These are phyloP conservation scores for Chloropsis cyanopogon DNA, from an alignment of 2,113 vertebrate species.

Conservation along the genomic window DNA sequence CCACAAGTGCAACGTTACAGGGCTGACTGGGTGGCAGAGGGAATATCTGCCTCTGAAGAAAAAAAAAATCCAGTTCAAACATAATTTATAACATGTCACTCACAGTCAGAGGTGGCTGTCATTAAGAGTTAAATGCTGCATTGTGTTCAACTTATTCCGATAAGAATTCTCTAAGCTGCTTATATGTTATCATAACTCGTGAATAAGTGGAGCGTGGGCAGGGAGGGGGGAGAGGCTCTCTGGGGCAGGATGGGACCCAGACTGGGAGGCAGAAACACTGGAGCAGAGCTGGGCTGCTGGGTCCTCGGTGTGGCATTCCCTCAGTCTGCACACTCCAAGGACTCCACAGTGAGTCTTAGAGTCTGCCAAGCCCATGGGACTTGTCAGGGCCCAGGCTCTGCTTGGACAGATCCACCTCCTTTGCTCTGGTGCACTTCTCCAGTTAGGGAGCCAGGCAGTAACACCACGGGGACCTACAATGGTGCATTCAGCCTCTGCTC, in stretches of 20 bases:
- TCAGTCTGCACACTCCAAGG: neutral
- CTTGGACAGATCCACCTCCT: neutral
- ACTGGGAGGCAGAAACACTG: neutral
- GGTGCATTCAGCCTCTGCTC: neutral
- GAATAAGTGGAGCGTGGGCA: neutral
- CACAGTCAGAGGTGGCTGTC: conserved; percentile 66
- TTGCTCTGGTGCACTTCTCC: neutral
- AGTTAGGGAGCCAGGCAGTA: neutral
- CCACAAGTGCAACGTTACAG: conserved; percentile 68
- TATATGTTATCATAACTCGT: conserved; percentile 58
- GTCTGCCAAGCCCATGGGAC: neutral
- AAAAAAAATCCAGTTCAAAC: conserved; percentile 58
- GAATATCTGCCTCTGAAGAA: conserved; percentile 41
- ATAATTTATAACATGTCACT: conserved; percentile 70
- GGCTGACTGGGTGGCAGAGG: conserved; percentile 67
- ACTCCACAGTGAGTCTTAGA: neutral
- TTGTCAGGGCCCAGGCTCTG: neutral
- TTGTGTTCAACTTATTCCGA: conserved; percentile 43
- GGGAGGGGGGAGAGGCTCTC: neutral
- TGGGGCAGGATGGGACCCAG: neutral
- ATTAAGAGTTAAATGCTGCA: conserved; percentile 60
- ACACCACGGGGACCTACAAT: neutral
- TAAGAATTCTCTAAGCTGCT: conserved; percentile 69
- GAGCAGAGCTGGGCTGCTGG: neutral
- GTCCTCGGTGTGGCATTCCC: neutral